phyloP scores from a whole-genome alignment of 2,888 invertebrate genomes.

The Deilephila elpenor region DNA sequence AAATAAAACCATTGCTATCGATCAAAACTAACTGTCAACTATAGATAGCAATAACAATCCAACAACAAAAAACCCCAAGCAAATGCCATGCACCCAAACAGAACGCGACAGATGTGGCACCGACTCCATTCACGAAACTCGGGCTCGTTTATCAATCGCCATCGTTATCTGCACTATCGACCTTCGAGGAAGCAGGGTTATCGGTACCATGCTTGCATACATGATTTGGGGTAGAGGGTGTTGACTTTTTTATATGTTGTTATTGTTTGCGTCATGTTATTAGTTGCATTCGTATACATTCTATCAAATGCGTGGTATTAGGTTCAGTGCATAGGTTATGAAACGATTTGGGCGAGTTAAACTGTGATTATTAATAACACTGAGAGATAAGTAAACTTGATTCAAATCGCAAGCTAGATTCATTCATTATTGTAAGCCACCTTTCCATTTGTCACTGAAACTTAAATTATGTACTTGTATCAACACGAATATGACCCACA shows the following conservation, averaged over 20 bases:
- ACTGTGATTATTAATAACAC: no score
- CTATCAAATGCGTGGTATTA: no score
- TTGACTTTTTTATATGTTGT: background rate
- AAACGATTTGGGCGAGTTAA: no score
- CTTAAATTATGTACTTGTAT: no score
- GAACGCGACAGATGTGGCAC: conserved; percentile 3
- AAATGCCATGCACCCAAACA: conserved; percentile 1
- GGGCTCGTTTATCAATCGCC: conserved; percentile 46
- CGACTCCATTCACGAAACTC: conserved; percentile 53
- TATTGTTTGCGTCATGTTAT: background rate
- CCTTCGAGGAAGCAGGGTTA: conserved; percentile 65
- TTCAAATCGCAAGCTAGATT: no score
- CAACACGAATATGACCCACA: no score
- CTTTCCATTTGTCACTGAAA: no score
- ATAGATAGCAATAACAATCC: conserved; percentile 6
- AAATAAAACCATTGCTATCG: background rate
- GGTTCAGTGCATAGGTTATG: no score
- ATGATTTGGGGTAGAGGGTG: background rate
- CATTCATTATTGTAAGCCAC: no score
- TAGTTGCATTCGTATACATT: no score
- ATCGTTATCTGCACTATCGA: conserved; percentile 57
- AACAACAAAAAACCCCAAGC: background rate
- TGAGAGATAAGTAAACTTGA: no score
- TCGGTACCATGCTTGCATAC: conserved; percentile 39
- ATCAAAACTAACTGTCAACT: background rate